A percentile compares a stretch with the other conserved stretches of the same genome.
Evolutionary conservation across 2,888 invertebrate species (phyloP).

Genomic region (Athalia circularis): DNA sequence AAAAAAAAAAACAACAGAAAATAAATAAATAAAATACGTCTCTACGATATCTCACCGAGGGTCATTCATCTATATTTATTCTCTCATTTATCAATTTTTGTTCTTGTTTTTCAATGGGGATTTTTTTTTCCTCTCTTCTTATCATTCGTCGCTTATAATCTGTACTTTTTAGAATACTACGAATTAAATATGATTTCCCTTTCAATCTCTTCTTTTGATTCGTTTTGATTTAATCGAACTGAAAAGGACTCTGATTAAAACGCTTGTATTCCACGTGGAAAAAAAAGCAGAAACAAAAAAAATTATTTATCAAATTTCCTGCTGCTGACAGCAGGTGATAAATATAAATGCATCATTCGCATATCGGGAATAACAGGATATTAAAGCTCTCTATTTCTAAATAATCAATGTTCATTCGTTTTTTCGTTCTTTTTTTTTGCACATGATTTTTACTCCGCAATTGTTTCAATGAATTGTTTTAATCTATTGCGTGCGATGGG

Average conservation of each 20-base stretch:
- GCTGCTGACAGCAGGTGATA: conserved; percentile 38
- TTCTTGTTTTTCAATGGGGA: too few species aligned
- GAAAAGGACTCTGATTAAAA: conserved; percentile 32
- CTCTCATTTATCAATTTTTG: too few species aligned
- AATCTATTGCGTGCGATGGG: neutral
- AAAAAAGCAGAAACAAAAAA: neutral
- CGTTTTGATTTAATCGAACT: conserved; percentile 20
- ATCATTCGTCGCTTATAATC: neutral
- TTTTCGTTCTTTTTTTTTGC: neutral
- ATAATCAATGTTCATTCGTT: neutral
- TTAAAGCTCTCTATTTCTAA: neutral
- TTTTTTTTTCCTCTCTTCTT: neutral
- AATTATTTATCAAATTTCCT: neutral
- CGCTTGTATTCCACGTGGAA: conserved; percentile 13
- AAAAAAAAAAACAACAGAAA: too few species aligned
- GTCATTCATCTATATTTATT: too few species aligned
- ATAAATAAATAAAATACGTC: too few species aligned
- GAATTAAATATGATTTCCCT: conserved; percentile 19
- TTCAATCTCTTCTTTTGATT: conserved; percentile 14
- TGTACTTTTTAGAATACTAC: conserved; percentile 1
- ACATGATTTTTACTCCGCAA: neutral
- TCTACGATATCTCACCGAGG: too few species aligned
- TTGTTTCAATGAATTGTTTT: neutral
- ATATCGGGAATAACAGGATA: neutral
- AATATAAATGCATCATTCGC: neutral